Evolutionary conservation across 2,113 vertebrate species (phyloP).

Genomic region (Struthio camelus): DNA sequence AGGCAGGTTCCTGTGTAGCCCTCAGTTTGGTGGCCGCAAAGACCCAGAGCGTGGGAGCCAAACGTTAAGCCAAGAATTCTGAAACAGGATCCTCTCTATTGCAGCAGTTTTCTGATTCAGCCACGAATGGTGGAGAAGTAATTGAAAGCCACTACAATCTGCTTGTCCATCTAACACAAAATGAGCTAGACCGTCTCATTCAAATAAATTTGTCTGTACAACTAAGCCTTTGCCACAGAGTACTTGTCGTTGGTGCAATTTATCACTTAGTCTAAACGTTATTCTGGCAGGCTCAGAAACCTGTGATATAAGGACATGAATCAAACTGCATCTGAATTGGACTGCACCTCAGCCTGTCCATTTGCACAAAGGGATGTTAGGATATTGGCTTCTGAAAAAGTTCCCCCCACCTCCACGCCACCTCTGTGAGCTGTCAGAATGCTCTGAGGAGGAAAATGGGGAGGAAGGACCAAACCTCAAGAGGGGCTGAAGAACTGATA

Average conservation of each 20-base stretch:
- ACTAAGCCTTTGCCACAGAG: neutral
- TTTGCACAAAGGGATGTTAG: neutral
- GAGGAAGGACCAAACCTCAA: neutral
- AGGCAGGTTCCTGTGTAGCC: neutral
- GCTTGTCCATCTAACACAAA: neutral
- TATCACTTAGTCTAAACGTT: neutral
- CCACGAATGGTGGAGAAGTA: neutral
- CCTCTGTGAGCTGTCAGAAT: neutral
- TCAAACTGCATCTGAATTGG: neutral
- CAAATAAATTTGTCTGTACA: neutral
- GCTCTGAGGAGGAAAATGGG: neutral
- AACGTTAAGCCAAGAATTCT: neutral
- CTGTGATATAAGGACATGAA: neutral
- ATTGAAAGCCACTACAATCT: neutral
- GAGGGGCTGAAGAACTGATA: neutral
- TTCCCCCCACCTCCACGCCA: neutral
- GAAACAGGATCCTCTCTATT: neutral
- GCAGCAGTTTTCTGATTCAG: neutral
- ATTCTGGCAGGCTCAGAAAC: neutral
- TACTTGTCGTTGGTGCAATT: neutral
- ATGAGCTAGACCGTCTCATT: neutral
- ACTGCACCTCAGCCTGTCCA: neutral
- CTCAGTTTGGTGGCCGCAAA: neutral
- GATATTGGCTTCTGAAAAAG: neutral
- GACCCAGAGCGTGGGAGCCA: neutral